A percentile compares a stretch with the other conserved stretches of the same genome.
Conservation (phyloP, 2,113 vertebrate genomes). For the Pseudonaja textilis region DNA sequence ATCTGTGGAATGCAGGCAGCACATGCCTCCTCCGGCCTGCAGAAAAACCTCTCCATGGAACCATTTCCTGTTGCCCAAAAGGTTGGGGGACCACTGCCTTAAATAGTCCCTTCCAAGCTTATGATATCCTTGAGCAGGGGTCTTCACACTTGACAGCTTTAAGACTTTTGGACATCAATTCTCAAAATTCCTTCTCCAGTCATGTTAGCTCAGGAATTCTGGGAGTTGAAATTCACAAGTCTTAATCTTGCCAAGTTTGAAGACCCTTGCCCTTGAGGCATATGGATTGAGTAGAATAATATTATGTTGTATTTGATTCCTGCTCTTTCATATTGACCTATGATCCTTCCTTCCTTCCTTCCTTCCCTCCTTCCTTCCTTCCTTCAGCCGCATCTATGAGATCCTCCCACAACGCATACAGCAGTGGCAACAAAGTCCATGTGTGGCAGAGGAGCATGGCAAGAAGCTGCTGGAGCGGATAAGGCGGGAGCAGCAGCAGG, state of each 20-base stretch:
- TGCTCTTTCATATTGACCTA: background rate
- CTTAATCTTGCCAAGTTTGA: no score
- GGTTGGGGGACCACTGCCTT: background rate
- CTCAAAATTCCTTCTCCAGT: no score
- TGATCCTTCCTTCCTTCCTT: background rate
- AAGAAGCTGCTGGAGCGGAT: conserved; percentile 93
- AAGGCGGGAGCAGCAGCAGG: conserved; percentile 88
- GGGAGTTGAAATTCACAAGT: no score
- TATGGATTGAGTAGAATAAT: background rate
- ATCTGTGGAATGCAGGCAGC: no score
- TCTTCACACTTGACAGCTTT: no score
- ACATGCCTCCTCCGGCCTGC: no score
- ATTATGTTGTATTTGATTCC: background rate
- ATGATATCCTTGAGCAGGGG: background rate
- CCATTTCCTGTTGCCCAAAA: no score
- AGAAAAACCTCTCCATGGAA: no score
- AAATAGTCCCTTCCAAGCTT: background rate
- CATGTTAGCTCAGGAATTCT: no score
- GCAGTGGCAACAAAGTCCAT: conserved; percentile 97
- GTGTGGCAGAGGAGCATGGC: conserved; percentile 91
- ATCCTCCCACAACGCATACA: conserved; percentile 95
- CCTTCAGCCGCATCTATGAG: conserved; percentile 88
- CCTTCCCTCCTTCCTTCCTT: no score
- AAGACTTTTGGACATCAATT: no score
- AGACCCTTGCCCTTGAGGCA: background rate